phyloP scores from a whole-genome alignment of 2,797 vertebrate species.

The Loriculus beryllinus region DNA sequence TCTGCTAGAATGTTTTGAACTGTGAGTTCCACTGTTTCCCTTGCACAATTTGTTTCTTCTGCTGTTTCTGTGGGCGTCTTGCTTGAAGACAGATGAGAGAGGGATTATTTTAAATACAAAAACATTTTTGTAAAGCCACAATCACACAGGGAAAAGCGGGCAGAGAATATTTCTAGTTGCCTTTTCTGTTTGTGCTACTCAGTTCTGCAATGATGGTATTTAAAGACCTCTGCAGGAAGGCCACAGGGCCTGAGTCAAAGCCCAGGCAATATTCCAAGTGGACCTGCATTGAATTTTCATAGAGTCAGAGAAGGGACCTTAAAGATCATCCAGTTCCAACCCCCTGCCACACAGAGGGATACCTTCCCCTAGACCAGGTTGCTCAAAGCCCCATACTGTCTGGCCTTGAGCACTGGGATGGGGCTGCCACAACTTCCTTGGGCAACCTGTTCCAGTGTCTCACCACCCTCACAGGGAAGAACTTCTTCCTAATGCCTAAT shows the following conservation, averaged over 20 bases:
- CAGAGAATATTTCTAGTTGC: neutral
- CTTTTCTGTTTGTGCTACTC: neutral
- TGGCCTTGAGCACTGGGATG: neutral
- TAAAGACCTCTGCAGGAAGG: neutral
- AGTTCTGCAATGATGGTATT: neutral
- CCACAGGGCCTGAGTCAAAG: neutral
- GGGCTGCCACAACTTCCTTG: neutral
- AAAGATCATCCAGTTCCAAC: neutral
- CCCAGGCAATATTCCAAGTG: neutral
- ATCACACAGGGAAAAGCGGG: neutral
- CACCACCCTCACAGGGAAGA: neutral
- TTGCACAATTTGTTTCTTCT: neutral
- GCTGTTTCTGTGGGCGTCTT: slow-evolving; percentile 20
- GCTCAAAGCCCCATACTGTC: neutral
- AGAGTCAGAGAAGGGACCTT: neutral
- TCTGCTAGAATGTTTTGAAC: neutral
- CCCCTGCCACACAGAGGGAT: neutral
- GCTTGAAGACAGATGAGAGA: neutral
- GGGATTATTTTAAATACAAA: slow-evolving; percentile 18
- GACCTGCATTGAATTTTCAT: neutral
- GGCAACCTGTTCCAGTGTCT: neutral
- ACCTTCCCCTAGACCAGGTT: neutral
- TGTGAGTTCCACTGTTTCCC: neutral
- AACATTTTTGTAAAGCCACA: neutral
- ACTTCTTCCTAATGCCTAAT: neutral